phyloP scores from a whole-genome alignment of 2,888 invertebrate species.

The Noctua fimbriata region DNA sequence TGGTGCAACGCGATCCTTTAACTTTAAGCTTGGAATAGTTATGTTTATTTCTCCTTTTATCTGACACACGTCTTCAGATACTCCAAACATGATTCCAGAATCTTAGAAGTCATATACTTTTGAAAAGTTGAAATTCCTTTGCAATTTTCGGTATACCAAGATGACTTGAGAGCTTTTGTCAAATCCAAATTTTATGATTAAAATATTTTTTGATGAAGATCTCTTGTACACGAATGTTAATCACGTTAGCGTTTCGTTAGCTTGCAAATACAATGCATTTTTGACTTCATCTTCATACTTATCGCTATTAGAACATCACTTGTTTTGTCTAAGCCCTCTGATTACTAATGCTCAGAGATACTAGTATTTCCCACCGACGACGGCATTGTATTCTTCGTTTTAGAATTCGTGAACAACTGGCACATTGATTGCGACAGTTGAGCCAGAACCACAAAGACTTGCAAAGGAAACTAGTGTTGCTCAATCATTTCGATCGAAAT shows the following conservation, averaged over 20 bases:
- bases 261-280: neutral
- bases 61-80: neutral
- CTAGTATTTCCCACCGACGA: neutral
- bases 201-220: no score
- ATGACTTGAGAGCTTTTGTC: neutral
- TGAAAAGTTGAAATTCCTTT: neutral
- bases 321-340: neutral
- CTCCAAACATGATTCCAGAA: neutral
- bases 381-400: slow-evolving; percentile 16
- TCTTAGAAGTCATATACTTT: neutral
- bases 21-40: neutral
- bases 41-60: neutral
- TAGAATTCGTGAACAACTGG: slow-evolving; percentile 53
- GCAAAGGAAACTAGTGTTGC: slow-evolving; percentile 52
- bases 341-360: neutral
- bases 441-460: slow-evolving; percentile 51
- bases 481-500: slow-evolving; percentile 56
- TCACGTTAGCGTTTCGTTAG: neutral
- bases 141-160: neutral
- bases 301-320: neutral
- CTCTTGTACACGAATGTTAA: neutral
- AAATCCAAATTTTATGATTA: neutral
- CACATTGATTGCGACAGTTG: slow-evolving; percentile 59
- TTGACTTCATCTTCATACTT: neutral
- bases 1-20: slow-evolving; percentile 2